Base-by-base conservation (phyloP, 2,113 vertebrate species). In the Amazona vittata region DNA sequence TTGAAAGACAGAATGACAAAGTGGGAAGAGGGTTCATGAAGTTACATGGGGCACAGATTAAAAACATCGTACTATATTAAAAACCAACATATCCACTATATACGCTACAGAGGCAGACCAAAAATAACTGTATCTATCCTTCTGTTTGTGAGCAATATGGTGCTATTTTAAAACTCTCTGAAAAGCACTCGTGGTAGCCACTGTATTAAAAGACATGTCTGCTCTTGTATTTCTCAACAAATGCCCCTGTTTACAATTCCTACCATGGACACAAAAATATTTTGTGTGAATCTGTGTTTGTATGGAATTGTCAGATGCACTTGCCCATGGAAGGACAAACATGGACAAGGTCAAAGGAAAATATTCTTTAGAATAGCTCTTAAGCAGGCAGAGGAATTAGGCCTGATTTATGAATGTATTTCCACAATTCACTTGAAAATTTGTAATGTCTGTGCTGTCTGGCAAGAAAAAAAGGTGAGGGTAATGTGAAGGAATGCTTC, bases 391-490 rank as follows among this genome's bases (percentile, higher is more conserved):
- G 95, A 95, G 86, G 98, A 97, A 98, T 97, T 96, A 98, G 95
- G 96, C 65, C 98, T 98, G 98, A 98, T 98, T 98, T 98, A 98
- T 98, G 98, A 97, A 98, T 97, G 98, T 95, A 98, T 98, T 98
- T 97, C 95, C 98, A 98, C 98, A 97, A 98, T 98, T 98, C 98
- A 98, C 98, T 98, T 98, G 98, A 98, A 99, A 99, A 98, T 98
- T 96, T 98, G 99, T 98, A 98, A 98, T 94, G 98, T 98, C 98
- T 97, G 95, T 97, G 95, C 96, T 98, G 97, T 93, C 96, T 95
- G 93, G 97, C 96, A 95, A 92, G 97, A 92, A 95, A 94, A 98
- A 97, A 97, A 97, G 97, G 97, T 78, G 67, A 97, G 95, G 95
- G 96, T 96, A 94, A 98, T 91, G 97, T 98, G 98, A 98, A 98